Evolutionary conservation across 2,797 vertebrate species (phyloP), one percentile per base, ranked within the genome.

Genomic region (Caiman crocodilus): DNA sequence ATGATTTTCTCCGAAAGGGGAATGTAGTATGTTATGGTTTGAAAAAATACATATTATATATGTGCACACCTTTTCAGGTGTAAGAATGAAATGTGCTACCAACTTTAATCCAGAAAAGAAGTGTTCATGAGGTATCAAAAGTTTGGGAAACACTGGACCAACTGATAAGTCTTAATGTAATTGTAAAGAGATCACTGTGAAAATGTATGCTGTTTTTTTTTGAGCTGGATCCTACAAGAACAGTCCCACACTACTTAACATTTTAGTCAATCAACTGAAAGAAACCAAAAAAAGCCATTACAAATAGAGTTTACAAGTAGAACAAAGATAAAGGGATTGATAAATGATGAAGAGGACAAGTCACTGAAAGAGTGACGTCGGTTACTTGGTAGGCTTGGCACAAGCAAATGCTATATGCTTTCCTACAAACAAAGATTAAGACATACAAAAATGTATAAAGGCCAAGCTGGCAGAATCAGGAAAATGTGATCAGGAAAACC

Each of bases 21-120:
- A 50, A 50, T 50, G 10, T 50, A 50, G 42, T 50, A 50, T 50
- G 42, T 50, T 50, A 50, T 82, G n/a, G 18, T 87, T 56, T 76
- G 76, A 42, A 76, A 83, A 42, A 60, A 0, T 1, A 0, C 26
- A 82, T 4, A 32, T 32, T 32, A 35, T 5, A 69, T 6, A 69
- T 17, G 35, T 32, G 64, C 28, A 3, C 63, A 4, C n/a, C 26
- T 89, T 92, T 23, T 10, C 55, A 69, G 60, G 15, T 78, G 28
- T 83, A 93, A 57, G 10, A 0, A 77, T 87, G 25, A 32, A 59
- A 5, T 32, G 12, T 74, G 57, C 65, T 71, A 16, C 2, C 13
- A 18, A 50, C 11, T 50, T 50, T 50, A 50, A 50, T 50, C 42
- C 42, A 50, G 42, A 50, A 50, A 50, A 50, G 42, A 50, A 50